Conservation (phyloP, 2,797 vertebrate species). For the Typhlichthys eigenmanni region DNA sequence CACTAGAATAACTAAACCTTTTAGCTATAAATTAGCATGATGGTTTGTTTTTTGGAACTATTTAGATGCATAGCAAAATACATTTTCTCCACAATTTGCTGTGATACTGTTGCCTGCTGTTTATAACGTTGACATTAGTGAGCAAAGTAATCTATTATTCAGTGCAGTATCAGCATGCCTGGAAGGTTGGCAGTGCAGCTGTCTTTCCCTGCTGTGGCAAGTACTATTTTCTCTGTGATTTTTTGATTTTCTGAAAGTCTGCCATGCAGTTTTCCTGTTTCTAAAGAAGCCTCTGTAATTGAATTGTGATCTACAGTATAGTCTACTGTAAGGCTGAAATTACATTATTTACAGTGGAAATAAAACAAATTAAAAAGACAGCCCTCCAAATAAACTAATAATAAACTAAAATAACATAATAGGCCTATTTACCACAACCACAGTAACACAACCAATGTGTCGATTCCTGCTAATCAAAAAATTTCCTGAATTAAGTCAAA, state of each 20-base stretch:
- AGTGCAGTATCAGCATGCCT: not conserved
- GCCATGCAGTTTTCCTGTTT: not conserved
- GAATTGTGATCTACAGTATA: slow-evolving; percentile 1
- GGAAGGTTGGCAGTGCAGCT: not conserved
- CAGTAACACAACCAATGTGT: too few species aligned
- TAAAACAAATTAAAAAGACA: too few species aligned
- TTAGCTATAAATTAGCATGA: too few species aligned
- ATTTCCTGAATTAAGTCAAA: too few species aligned
- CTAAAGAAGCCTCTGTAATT: not conserved
- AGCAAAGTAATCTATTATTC: not conserved
- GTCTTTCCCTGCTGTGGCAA: not conserved
- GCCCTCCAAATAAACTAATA: too few species aligned
- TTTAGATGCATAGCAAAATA: slow-evolving; percentile 13
- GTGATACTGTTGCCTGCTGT: not conserved
- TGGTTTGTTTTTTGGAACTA: slow-evolving; percentile 1
- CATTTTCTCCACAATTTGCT: not conserved
- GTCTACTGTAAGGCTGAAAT: not conserved
- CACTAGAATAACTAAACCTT: too few species aligned
- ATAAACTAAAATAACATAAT: too few species aligned
- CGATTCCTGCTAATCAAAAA: too few species aligned
- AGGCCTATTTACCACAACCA: too few species aligned
- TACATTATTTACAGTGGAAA: too few species aligned
- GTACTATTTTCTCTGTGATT: not conserved
- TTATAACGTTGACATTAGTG: slow-evolving; percentile 2
- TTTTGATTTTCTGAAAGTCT: slow-evolving; percentile 6